Evolutionary conservation across 2,113 vertebrate species (phyloP).

Genomic region (Geococcyx californianus): DNA sequence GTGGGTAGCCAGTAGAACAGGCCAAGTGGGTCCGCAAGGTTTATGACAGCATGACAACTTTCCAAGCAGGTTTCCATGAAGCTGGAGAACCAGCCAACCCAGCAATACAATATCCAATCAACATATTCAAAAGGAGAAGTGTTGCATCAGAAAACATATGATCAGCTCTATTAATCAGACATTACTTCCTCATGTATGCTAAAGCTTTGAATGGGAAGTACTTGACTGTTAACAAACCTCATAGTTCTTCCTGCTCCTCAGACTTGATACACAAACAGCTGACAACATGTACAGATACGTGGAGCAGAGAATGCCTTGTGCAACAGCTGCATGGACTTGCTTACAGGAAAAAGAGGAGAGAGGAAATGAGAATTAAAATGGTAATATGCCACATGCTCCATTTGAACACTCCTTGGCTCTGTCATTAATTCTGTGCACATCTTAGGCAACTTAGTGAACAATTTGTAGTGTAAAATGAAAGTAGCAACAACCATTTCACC

Average conservation of each 20-base stretch:
- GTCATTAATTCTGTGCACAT: not conserved
- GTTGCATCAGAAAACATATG: slow-evolving; percentile 41
- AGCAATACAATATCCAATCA: slow-evolving; percentile 32
- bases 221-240: not conserved
- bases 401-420: not conserved
- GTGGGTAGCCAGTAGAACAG: slow-evolving; percentile 41
- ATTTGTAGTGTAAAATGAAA: not conserved
- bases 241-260: slow-evolving; percentile 47
- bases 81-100: slow-evolving; percentile 59
- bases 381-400: not conserved
- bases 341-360: slow-evolving; percentile 7
- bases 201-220: slow-evolving; percentile 18
- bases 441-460: not conserved
- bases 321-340: not conserved
- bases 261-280: slow-evolving; percentile 26
- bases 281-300: slow-evolving; percentile 34
- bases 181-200: not conserved
- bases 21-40: not conserved
- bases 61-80: slow-evolving; percentile 51
- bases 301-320: slow-evolving; percentile 14
- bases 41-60: not conserved
- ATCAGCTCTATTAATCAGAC: not conserved
- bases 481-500: not conserved
- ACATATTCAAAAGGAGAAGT: not conserved
- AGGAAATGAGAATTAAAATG: not conserved